These are phyloP conservation scores for Gastrophryne carolinensis DNA, from an alignment of 2,797 vertebrate genomes.

Conservation along the genomic window DNA sequence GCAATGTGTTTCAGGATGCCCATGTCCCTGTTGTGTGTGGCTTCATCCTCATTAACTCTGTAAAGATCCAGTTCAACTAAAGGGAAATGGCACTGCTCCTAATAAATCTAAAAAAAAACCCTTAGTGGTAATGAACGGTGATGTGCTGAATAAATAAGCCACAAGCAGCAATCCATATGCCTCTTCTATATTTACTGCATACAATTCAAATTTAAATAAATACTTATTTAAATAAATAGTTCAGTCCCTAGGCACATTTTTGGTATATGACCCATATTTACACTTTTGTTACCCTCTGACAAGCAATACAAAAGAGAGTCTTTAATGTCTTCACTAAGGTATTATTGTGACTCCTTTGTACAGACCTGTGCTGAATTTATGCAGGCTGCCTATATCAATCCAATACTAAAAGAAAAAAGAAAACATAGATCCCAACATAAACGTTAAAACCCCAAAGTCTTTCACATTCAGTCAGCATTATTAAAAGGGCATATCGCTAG, in stretches of 20 bases:
- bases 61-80: conserved; percentile 42
- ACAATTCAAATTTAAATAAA: conserved; percentile 61
- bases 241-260: conserved; percentile 39
- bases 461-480: conserved; percentile 64
- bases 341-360: conserved; percentile 60
- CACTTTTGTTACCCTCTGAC: not conserved
- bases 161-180: conserved; percentile 14
- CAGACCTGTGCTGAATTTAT: conserved; percentile 48
- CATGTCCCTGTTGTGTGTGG: not conserved
- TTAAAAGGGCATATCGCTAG: conserved; percentile 64
- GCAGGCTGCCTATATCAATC: conserved; percentile 56
- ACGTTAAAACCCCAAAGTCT: conserved; percentile 59
- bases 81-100: conserved; percentile 20
- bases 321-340: conserved; percentile 30
- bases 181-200: conserved; percentile 55
- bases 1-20: too few relatives aligned
- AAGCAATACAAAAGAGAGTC: conserved; percentile 8
- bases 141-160: conserved; percentile 32
- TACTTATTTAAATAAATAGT: conserved; percentile 51
- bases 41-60: not conserved
- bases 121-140: conserved; percentile 2
- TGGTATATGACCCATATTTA: conserved; percentile 25
- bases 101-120: conserved; percentile 22
- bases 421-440: conserved; percentile 56
- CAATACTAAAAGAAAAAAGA: conserved; percentile 46